Evolutionary conservation across 2,888 invertebrate genomes (phyloP).

Genomic region (Beris chalybata): DNA sequence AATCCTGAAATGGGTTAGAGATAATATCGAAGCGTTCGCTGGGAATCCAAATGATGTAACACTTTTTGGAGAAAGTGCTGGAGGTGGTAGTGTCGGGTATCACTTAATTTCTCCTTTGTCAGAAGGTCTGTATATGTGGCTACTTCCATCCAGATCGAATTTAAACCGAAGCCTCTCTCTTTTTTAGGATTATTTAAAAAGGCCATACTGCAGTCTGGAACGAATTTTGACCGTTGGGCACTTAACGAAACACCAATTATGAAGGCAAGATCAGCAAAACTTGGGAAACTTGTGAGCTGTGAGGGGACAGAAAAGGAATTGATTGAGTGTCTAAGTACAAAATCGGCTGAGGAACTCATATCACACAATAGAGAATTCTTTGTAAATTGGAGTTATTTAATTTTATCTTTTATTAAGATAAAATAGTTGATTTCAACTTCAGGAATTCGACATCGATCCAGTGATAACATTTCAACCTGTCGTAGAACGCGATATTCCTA

Average conservation of each 20-base stretch:
- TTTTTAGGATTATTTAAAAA: slow-evolving; percentile 66
- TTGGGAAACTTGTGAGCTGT: slow-evolving; percentile 63
- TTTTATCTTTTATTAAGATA: not conserved
- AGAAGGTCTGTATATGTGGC: slow-evolving; percentile 28
- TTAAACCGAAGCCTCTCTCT: not conserved
- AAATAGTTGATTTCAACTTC: slow-evolving; percentile 1
- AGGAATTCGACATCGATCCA: slow-evolving; percentile 17
- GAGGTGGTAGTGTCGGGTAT: slow-evolving; percentile 63
- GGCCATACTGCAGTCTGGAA: slow-evolving; percentile 71
- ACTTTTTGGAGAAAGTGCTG: slow-evolving; percentile 66
- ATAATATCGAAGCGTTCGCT: slow-evolving; percentile 61
- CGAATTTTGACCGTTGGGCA: slow-evolving; percentile 64
- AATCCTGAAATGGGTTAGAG: slow-evolving; percentile 62
- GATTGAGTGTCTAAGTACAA: slow-evolving; percentile 62
- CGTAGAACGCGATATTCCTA: slow-evolving; percentile 1
- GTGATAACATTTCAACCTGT: slow-evolving; percentile 15
- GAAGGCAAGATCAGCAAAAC: slow-evolving; percentile 58
- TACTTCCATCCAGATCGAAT: not conserved
- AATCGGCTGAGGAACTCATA: slow-evolving; percentile 63
- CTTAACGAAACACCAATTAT: slow-evolving; percentile 60
- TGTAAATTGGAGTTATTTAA: not conserved
- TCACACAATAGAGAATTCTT: slow-evolving; percentile 41
- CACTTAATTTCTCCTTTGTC: slow-evolving; percentile 61
- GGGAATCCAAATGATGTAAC: slow-evolving; percentile 63
- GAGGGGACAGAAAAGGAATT: slow-evolving; percentile 58